A percentile compares a stretch with the other conserved stretches of the same genome.
Evolutionary conservation across 1,140 invertebrate species (phyloP).

Genomic region (Mamestra configurata): DNA sequence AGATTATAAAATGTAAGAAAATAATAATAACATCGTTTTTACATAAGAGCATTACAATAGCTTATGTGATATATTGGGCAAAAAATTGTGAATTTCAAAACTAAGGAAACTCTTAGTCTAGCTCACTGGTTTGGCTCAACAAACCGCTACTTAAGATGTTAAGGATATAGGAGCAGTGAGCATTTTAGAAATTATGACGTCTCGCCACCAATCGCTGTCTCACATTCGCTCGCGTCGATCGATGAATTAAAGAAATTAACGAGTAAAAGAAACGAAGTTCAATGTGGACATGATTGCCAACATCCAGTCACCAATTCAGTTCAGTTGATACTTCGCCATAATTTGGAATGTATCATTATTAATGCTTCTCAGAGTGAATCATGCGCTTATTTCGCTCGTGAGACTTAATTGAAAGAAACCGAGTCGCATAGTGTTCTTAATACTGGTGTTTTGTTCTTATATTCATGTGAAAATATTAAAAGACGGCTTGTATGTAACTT

Average conservation of each 20-base stretch:
- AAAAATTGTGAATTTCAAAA: not conserved
- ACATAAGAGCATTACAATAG: not conserved
- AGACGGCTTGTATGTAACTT: not conserved
- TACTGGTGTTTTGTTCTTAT: not conserved
- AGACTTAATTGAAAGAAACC: slow-evolving; percentile 4
- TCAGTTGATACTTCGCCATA: no score
- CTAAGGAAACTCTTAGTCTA: not conserved
- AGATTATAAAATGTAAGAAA: not conserved
- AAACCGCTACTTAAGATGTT: not conserved
- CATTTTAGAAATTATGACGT: not conserved
- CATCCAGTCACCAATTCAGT: not conserved
- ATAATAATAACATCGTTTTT: not conserved
- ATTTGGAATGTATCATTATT: not conserved
- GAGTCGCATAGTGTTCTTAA: not conserved
- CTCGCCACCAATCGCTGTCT: no score
- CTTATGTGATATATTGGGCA: not conserved
- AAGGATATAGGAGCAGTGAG: not conserved
- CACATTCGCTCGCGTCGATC: no score
- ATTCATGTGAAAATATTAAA: not conserved
- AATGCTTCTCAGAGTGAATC: not conserved
- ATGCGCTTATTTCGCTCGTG: not conserved
- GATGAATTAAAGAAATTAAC: no score
- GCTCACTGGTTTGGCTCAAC: no score
- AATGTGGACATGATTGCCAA: not conserved
- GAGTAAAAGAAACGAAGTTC: not conserved